Base-by-base conservation (phyloP, 2,797 vertebrate species). In the Spondyliosoma cantharus region DNA sequence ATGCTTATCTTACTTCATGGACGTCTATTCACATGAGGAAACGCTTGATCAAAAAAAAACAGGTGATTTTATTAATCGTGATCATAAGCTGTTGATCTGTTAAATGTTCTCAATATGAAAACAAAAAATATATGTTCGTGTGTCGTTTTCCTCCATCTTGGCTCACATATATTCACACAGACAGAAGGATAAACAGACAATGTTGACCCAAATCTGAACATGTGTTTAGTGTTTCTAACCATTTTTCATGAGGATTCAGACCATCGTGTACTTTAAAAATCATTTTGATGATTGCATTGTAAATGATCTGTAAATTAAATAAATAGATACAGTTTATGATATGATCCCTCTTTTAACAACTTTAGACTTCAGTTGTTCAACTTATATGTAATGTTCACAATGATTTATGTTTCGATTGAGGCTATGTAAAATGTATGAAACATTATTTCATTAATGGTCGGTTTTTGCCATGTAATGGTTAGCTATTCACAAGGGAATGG, bases 161-260 rank as follows among this genome's bases (percentile, higher is more conserved):
- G 73, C 58, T 77, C 6, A 0, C 54, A 25, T 37, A 53, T 57
- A 46, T 61, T 52, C 24, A 65, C 43, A 19, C 61, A 78, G 74
- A 76, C 59, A 66, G 71, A 77, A 50, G 73, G 62, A 82, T 73
- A 12, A 74, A 49, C 71, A 81, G 66, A 27, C 54, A 49, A 7
- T 63, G 71, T 66, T 82, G 85, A 82, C 42, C 66, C 43, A 76
- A 74, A 85, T 75, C 76, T 70, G 20, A 80, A 78, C 74, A 75
- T 77, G 78, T 87, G 80, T 78, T 81, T 32, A 48, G 71, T 22
- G 52, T 87, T 76, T 78, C 29, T 46, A 73, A 69, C 29, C 68
- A 79, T 84, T 78, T 69, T 62, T 74, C 62, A 67, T 63, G 70
- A 65, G 57, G n/a, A 12, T 73, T 72, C 27, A n/a, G 20, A 69